Evolutionary conservation across 2,113 vertebrate species (phyloP).

Genomic region (Anolis carolinensis): DNA sequence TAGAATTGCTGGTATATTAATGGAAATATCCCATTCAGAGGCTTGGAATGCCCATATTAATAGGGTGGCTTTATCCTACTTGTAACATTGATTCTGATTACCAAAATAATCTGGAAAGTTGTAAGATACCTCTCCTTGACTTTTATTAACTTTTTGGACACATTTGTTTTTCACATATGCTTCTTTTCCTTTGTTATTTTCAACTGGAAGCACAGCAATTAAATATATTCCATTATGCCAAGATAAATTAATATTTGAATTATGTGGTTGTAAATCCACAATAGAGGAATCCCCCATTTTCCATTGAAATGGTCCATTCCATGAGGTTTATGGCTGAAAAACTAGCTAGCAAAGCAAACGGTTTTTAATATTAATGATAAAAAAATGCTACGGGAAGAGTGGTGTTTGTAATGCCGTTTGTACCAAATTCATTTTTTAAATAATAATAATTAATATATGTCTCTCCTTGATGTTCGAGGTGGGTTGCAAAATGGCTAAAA

Average conservation of each 20-base stretch:
- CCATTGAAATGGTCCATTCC: too few relatives aligned
- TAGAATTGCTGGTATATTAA: neutral
- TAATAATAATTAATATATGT: too few relatives aligned
- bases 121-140: neutral
- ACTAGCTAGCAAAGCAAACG: too few relatives aligned
- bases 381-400: too few relatives aligned
- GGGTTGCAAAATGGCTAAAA: too few relatives aligned
- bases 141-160: neutral
- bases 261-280: rapidly evolving
- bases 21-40: neutral
- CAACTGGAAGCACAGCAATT: neutral
- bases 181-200: neutral
- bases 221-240: rapidly evolving
- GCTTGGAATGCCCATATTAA: neutral
- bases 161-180: neutral
- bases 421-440: too few relatives aligned
- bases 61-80: neutral
- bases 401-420: too few relatives aligned
- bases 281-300: too few relatives aligned
- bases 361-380: too few relatives aligned
- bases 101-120: neutral
- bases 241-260: neutral
- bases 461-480: too few relatives aligned
- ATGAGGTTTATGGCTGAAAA: too few relatives aligned
- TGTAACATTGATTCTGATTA: neutral